Base-by-base conservation (phyloP, 2,797 vertebrate genomes). In the Etheostoma nigrum region DNA sequence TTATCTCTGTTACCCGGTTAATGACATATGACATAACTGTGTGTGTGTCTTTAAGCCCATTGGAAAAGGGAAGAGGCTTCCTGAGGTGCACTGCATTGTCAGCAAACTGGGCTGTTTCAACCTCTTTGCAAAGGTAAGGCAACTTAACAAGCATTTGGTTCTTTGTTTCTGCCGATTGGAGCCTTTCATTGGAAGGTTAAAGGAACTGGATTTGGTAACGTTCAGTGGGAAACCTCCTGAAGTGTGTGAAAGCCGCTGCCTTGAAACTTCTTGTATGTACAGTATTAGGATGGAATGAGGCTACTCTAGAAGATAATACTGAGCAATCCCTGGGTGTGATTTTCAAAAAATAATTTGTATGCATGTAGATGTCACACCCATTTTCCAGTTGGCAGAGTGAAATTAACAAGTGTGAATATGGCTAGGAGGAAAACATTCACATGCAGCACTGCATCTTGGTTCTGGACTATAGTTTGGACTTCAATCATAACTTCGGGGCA, bases 81-180 rank as follows among this genome's bases (percentile, higher is more conserved):
- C 98, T 4, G 98, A 99, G 79, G 98, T 99, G 0, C 97, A 99
- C 88, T 99, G 98, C 90, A 97, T 99, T 75, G 96, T 99, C 73
- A 99, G 98, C 91, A 96, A 97, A 81, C 92, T 99, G 55, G 98
- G 98, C 90, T 99, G 98, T 93, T 99, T 99, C 95, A 97, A 97
- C 91, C 96, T 99, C 78, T 99, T 99, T 92, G 96, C 98, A 65
- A 99, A 99, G 97, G 98, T 99, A 94, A 96, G 91, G 63, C 67
- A 62, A 27, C 61, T 25, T 15, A n/a, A 63, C 58, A 49, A 12
- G 2, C 53, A 14, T 53, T 14, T 40, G 27, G 66, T 55, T n/a
- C 53, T 14, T 27, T 60, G 15, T 74, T 47, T 63, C n/a, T 72
- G 63, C 23, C 7, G 15, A 69, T 33, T 54, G 11, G 59, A 42